Base-by-base conservation (phyloP, 2,888 invertebrate species). In the Lathronympha strigana region DNA sequence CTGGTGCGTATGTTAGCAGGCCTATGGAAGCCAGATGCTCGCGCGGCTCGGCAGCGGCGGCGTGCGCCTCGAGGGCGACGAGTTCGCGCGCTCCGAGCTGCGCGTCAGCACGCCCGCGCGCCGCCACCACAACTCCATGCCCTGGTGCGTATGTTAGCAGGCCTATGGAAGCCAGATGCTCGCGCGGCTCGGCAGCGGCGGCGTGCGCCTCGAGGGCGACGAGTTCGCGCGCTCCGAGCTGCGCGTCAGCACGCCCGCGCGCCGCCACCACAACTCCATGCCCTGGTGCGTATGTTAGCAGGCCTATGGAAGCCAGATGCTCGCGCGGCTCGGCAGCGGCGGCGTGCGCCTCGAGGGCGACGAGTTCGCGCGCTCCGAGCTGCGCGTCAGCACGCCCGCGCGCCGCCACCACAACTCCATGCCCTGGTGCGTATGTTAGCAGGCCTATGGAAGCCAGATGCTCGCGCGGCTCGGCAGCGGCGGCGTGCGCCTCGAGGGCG, bases 341-440 rank as follows among this genome's bases (percentile, higher is more conserved):
- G 94, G 86, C 93, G 76, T 93, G 88, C 51, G 93, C 1, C 74
- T 96, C 40, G 96, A 96, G 77, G 95, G 95, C 2, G 94, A 93
- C 1, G 95, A 94, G 73, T 95, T 95, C 75, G 93, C 93, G 68
- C 92, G 96, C 51, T 95, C 95, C 1, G 95, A 95, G 6, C 92
- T 95, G 19, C 76, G 78, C n/a, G 95, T 95, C 11, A 96, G 96
- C 2, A 96, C n/a, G 94, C 95, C n/a, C 94, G 95, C 64, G 94
- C 94, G 38, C 0, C 68, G 72, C 0, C 91, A 96, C 61, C 93
- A 96, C 17, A 74, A 77, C 36, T 78, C 82, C 4, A 81, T 84
- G 79, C 78, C 87, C 0, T 87, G 88, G 88, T 87, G 13, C 9
- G 3, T 36, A 36, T n/a, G n/a, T n/a, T n/a, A n/a, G n/a, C n/a